Conservation (phyloP, 2,797 vertebrate genomes). For the Odontamblyopus rebecca region DNA sequence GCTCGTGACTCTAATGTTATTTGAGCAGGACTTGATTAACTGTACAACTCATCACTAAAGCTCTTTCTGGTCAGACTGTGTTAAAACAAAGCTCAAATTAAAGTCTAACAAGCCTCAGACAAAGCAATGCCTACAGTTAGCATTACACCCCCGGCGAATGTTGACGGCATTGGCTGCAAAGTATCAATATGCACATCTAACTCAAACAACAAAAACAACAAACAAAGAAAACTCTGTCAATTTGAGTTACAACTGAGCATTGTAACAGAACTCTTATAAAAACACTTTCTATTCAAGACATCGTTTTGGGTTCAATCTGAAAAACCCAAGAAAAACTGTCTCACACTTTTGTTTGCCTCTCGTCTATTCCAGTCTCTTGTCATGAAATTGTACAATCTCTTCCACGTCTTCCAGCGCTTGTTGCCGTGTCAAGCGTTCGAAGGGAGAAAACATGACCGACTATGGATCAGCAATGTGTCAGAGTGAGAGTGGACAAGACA, state of each 20-base stretch:
- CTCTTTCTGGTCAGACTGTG: no score
- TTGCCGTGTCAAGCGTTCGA: slow-evolving; percentile 37
- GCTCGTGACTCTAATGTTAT: no score
- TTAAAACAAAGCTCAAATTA: no score
- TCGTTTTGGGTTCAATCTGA: slow-evolving; percentile 4
- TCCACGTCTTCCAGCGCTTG: slow-evolving; percentile 19
- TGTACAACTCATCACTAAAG: no score
- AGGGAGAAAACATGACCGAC: slow-evolving; percentile 34
- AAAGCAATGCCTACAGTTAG: no score
- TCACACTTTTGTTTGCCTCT: slow-evolving; percentile 22
- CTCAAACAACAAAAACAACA: not conserved
- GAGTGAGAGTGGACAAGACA: slow-evolving; percentile 61
- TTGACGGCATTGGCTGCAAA: no score
- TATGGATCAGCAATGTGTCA: slow-evolving; percentile 69
- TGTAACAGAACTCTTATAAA: slow-evolving; percentile 1
- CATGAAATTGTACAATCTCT: slow-evolving; percentile 15
- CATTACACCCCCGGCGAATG: no score
- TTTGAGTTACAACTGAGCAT: not conserved
- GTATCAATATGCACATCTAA: no score
- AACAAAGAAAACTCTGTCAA: not conserved
- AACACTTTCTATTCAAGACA: slow-evolving; percentile 28
- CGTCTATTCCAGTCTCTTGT: slow-evolving; percentile 4
- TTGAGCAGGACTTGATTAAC: no score
- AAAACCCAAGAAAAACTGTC: slow-evolving; percentile 8
- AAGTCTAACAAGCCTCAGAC: no score